Base-by-base conservation (phyloP, 2,113 vertebrate genomes). In the Heterotis niloticus region DNA sequence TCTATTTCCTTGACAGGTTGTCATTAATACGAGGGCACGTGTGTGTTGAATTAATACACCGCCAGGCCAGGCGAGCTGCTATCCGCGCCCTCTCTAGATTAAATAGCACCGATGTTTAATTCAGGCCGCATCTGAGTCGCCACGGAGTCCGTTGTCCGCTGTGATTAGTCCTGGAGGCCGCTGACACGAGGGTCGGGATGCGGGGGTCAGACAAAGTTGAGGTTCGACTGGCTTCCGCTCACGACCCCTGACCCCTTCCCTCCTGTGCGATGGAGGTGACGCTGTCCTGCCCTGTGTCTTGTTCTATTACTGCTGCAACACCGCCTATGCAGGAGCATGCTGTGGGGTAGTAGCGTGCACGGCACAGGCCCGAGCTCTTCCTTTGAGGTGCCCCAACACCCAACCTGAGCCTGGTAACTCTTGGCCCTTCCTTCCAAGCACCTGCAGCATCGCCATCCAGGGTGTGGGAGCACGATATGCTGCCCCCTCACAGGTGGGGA, bases 51-150 rank as follows among this genome's bases (percentile, higher is more conserved):
- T 74, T 56, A 34, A 80, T 60, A 51, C 28, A 51, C 13, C 67
- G 71, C 57, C 52, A 9, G 10, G 16, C 11, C 60, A 14, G 73
- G 56, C 54, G 52, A 64, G 68, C 24, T 20, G 26, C 11, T 12
- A 26, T 26, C 60, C 52, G 64, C 69, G 64, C 20, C 73, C 79
- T 60, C 51, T 24, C 66, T 76, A 24, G 29, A 23, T 76, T 70
- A 78, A 57, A 52, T 64, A n/a, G 64, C 51, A n/a, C 57, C 17
- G 7, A 78, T 78, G 76, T 78, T 69, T 78, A 56, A 78, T 78
- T 78, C 76, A 78, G 14, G 51, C 17, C 60, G 14, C 14, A 17
- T 62, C 60, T 20, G 20, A 4, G 60, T 62, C 52, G 44, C 23
- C 11, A 18, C 18, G 17, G 51, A 2, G 13, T 1, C 24, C 44